A percentile compares a stretch with the other conserved stretches of the same genome.
These are phyloP conservation scores for Stichopus chloronotus DNA, from an alignment of 35 echinoderm and acorn worm species.

Conservation along the genomic window DNA sequence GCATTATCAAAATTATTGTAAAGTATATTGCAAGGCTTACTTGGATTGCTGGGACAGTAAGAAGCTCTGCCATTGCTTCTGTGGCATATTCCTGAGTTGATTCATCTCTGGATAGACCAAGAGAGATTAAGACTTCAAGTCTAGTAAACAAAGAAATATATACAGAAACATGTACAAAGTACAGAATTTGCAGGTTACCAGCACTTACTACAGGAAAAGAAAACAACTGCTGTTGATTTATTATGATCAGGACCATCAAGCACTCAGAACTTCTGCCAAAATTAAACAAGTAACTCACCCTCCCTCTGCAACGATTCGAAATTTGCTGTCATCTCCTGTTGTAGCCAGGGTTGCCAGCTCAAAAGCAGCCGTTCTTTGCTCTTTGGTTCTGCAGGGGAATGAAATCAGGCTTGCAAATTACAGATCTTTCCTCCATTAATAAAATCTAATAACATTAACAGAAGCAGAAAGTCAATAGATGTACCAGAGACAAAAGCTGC, in stretches of 20 bases:
- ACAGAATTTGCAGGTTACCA: too few relatives aligned
- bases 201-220: too few relatives aligned
- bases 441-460: too few relatives aligned
- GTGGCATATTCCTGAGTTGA: conserved; percentile 94
- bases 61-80: conserved; percentile 90
- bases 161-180: background rate
- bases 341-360: conserved; percentile 92
- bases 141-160: conserved; percentile 22
- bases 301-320: conserved; percentile 95
- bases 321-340: conserved; percentile 91
- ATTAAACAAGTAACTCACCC: conserved; percentile 66
- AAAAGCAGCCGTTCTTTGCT: conserved; percentile 89
- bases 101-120: conserved; percentile 91
- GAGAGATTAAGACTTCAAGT: conserved; percentile 87
- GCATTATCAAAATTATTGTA: background rate
- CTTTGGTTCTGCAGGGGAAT: conserved; percentile 65
- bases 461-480: too few relatives aligned
- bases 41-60: conserved; percentile 89
- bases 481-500: too few relatives aligned
- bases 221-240: too few relatives aligned
- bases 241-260: too few relatives aligned
- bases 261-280: too few relatives aligned
- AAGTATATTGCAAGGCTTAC: conserved; percentile 35
- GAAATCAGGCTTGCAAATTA: too few relatives aligned
- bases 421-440: too few relatives aligned